Conservation (phyloP, 1,140 invertebrate species). For the Drosophila sturtevanti region DNA sequence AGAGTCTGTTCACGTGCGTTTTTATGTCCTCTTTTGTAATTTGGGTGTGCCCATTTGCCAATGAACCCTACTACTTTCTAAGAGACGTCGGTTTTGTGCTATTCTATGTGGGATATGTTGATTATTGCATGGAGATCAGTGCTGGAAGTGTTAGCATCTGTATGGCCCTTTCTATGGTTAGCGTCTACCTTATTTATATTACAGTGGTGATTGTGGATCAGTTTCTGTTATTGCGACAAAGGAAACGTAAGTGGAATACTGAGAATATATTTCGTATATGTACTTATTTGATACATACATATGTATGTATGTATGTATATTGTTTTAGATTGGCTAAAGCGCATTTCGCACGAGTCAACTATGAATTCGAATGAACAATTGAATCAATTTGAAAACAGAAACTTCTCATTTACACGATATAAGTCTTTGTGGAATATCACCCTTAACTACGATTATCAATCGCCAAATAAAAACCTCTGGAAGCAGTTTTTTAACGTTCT, state of each 20-base stretch:
- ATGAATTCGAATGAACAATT: neutral
- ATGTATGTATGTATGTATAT: no score
- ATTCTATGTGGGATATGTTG: slow-evolving; percentile 24
- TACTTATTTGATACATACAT: no score
- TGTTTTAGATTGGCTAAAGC: neutral
- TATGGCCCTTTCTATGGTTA: neutral
- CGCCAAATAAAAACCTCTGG: slow-evolving; percentile 9
- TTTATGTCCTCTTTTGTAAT: slow-evolving; percentile 17
- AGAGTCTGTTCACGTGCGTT: slow-evolving; percentile 4
- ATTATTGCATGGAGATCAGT: slow-evolving; percentile 17
- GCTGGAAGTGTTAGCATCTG: neutral
- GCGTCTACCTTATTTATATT: slow-evolving; percentile 22
- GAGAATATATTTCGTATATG: no score
- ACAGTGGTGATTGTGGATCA: slow-evolving; percentile 21
- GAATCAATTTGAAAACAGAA: neutral
- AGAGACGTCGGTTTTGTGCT: slow-evolving; percentile 28
- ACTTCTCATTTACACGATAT: neutral
- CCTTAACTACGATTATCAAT: neutral
- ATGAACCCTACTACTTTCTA: slow-evolving; percentile 26
- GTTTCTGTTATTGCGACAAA: slow-evolving; percentile 15
- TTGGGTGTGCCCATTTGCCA: slow-evolving; percentile 30
- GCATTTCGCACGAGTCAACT: neutral
- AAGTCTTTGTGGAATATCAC: slow-evolving; percentile 4
- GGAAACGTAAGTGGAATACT: neutral
- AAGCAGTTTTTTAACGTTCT: slow-evolving; percentile 13